These are phyloP conservation scores for Drosophila sechellia DNA, from an alignment of 1,140 invertebrate genomes.

Conservation along the genomic window DNA sequence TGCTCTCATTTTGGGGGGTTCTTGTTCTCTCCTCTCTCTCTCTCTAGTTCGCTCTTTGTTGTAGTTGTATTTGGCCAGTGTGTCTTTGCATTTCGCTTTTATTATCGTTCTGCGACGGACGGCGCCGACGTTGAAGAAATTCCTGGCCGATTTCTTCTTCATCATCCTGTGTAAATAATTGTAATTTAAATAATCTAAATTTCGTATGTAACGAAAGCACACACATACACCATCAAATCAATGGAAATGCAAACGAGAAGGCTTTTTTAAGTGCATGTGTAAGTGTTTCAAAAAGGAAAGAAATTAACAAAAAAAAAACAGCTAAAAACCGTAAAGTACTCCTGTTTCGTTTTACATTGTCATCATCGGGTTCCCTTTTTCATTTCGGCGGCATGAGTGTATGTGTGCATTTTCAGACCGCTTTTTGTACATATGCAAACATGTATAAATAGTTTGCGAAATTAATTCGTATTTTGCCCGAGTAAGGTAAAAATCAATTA, in stretches of 20 bases:
- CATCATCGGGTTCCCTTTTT: constrained; percentile 70
- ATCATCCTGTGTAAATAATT: constrained; percentile 82
- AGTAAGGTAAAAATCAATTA: constrained; percentile 58
- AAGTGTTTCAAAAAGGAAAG: constrained; percentile 43
- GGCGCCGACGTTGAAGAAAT: constrained; percentile 69
- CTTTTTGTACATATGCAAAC: constrained; percentile 42
- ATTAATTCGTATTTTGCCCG: constrained; percentile 25
- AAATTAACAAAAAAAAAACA: constrained; percentile 5
- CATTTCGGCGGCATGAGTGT: constrained; percentile 37
- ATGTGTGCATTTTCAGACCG: constrained; percentile 60
- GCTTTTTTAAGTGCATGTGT: constrained; percentile 77
- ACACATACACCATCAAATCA: constrained; percentile 63
- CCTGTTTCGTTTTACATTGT: constrained; percentile 67
- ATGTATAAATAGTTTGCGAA: constrained; percentile 68
- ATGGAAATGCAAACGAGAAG: constrained; percentile 53
- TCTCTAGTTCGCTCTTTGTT: constrained; percentile 15
- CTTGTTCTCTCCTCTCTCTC: constrained; percentile 35
- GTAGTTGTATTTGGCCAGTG: constrained; percentile 46
- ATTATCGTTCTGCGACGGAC: constrained; percentile 80
- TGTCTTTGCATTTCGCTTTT: constrained; percentile 79
- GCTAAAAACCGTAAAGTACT: constrained; percentile 32
- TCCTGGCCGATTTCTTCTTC: constrained; percentile 76
- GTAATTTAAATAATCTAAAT: constrained; percentile 80
- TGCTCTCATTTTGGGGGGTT: constrained; percentile 19
- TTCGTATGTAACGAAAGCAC: constrained; percentile 64